Evolutionary conservation across 2,888 invertebrate genomes (phyloP).

Genomic region (Rosalia funebris): DNA sequence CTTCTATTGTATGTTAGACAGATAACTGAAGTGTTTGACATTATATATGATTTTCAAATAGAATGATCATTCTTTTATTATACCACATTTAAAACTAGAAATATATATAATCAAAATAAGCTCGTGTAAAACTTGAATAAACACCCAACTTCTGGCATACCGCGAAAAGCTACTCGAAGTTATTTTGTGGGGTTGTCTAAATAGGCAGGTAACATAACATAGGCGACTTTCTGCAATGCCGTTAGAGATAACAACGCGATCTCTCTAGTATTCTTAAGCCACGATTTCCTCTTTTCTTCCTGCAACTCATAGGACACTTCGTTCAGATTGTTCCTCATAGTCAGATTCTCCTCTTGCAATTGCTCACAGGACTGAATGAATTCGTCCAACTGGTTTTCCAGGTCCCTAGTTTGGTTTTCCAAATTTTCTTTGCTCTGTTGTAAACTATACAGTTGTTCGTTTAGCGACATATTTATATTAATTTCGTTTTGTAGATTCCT

Average conservation of each 20-base stretch:
- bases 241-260: conserved; percentile 47
- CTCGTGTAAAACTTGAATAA: conserved; percentile 22
- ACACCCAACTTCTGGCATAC: not conserved
- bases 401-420: conserved; percentile 20
- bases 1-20: no score
- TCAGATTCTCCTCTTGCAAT: conserved; percentile 36
- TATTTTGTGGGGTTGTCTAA: conserved; percentile 24
- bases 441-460: conserved; percentile 25
- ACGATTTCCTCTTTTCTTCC: conserved; percentile 46
- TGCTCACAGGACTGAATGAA: conserved; percentile 37
- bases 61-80: no score
- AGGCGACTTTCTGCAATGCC: conserved; percentile 48
- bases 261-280: conserved; percentile 45
- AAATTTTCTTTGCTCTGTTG: conserved; percentile 29
- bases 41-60: no score
- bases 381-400: conserved; percentile 43
- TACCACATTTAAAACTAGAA: not conserved
- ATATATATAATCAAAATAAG: conserved; percentile 4
- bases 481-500: conserved; percentile 30
- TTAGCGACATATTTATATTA: conserved; percentile 23
- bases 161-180: not conserved
- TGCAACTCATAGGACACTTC: conserved; percentile 39
- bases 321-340: conserved; percentile 32
- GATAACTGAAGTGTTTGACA: no score
- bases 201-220: conserved; percentile 50